Percentiles rank a stretch among this genome's conserved stretches.
phyloP scores from a whole-genome alignment of 2,113 vertebrate species.

The Archilochus colubris region DNA sequence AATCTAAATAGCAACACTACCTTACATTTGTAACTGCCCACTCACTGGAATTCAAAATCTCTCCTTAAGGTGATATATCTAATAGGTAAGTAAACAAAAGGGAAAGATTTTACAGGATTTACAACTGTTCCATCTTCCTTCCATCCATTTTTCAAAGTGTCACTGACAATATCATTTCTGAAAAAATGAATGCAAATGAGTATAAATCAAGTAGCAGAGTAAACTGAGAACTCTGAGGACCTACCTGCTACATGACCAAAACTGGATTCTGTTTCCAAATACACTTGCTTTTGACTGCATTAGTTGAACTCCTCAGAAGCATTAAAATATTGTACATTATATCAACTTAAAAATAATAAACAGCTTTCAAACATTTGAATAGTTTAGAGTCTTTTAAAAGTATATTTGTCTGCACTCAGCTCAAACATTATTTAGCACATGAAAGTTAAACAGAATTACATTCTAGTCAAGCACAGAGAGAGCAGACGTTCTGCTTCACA shows the following conservation, averaged over 20 bases:
- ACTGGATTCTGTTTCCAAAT: neutral
- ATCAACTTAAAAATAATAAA: neutral
- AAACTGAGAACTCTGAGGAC: neutral
- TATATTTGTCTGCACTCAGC: neutral
- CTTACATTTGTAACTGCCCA: slow-evolving; percentile 12
- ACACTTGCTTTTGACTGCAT: neutral
- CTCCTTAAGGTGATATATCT: neutral
- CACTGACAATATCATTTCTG: neutral
- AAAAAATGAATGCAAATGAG: neutral
- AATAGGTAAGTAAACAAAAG: slow-evolving; percentile 18
- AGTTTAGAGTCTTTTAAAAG: neutral
- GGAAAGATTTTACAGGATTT: slow-evolving; percentile 2
- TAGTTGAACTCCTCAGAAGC: neutral
- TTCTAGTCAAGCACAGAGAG: slow-evolving; percentile 10
- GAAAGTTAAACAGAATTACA: slow-evolving; percentile 12
- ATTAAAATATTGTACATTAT: neutral
- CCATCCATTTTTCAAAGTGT: neutral
- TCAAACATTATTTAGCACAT: neutral
- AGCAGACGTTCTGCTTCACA: slow-evolving; percentile 3
- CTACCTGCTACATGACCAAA: neutral
- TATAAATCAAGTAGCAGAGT: neutral
- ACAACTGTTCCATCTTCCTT: slow-evolving; percentile 2
- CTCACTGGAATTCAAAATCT: slow-evolving; percentile 5
- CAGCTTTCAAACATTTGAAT: neutral
- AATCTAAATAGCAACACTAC: neutral